Conservation (phyloP, 2,113 vertebrate species). For the Amblyopsis rosae region DNA sequence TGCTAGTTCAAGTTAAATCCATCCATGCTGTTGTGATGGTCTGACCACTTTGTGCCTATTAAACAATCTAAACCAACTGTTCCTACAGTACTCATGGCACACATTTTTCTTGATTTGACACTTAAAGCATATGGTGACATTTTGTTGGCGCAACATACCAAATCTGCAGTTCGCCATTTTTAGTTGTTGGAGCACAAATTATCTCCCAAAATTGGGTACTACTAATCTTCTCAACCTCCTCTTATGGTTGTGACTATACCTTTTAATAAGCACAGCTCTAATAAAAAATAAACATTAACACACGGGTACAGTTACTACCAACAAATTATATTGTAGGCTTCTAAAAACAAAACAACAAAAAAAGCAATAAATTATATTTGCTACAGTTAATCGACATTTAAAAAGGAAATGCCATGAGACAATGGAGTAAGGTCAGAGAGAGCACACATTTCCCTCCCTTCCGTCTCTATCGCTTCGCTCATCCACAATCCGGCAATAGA, state of each 20-base stretch:
- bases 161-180: not conserved
- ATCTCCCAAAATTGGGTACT: not conserved
- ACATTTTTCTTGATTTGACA: no score
- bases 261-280: not conserved
- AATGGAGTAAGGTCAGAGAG: conserved; percentile 33
- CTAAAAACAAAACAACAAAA: not conserved
- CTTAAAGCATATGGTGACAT: not conserved
- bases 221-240: not conserved
- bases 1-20: not conserved
- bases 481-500: not conserved
- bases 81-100: no score
- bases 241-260: not conserved
- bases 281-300: not conserved
- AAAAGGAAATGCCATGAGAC: conserved; percentile 28
- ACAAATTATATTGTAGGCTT: no score
- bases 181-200: not conserved
- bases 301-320: not conserved
- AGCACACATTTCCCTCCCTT: conserved; percentile 2
- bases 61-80: not conserved
- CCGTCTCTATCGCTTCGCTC: conserved; percentile 2
- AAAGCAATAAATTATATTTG: conserved; percentile 11
- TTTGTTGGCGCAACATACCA: not conserved
- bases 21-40: no score
- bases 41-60: no score
- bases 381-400: not conserved